These are phyloP conservation scores for Lycorma delicatula DNA, from an alignment of 1,140 invertebrate species.

Conservation along the genomic window DNA sequence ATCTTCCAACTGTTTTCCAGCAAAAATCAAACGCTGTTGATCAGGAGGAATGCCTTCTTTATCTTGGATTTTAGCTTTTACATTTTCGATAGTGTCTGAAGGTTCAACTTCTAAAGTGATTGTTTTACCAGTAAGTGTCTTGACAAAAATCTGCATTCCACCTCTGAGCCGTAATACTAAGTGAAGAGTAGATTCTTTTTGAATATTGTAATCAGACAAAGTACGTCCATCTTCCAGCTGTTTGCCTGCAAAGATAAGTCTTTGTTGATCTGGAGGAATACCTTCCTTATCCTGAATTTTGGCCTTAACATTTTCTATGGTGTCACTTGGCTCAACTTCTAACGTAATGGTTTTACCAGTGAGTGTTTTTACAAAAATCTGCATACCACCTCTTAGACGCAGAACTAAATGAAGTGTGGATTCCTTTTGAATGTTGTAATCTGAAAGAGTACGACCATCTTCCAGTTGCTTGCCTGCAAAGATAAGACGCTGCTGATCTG, in stretches of 20 bases:
- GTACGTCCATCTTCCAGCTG: constrained; percentile 70
- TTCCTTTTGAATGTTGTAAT: constrained; percentile 76
- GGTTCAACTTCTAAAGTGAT: constrained; percentile 72
- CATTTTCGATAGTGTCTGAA: constrained; percentile 67
- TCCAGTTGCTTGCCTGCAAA: constrained; percentile 75
- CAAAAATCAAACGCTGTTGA: constrained; percentile 50
- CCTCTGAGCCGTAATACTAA: constrained; percentile 58
- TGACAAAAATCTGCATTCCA: constrained; percentile 33
- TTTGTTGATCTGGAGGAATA: constrained; percentile 62
- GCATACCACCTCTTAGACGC: constrained; percentile 59
- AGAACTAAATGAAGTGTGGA: constrained; percentile 69
- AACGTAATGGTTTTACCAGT: constrained; percentile 67
- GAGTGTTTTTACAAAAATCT: constrained; percentile 59
- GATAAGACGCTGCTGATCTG: constrained; percentile 62
- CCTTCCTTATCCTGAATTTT: constrained; percentile 67
- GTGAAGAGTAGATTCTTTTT: constrained; percentile 71
- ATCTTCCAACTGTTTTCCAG: constrained; percentile 75
- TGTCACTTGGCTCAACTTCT: constrained; percentile 64
- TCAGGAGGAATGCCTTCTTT: constrained; percentile 59
- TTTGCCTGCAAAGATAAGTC: constrained; percentile 68
- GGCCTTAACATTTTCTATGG: constrained; percentile 69
- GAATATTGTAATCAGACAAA: constrained; percentile 64
- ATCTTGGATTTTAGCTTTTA: constrained; percentile 70
- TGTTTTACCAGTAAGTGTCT: constrained; percentile 66
- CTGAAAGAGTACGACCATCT: constrained; percentile 57